A percentile compares a stretch with the other conserved stretches of the same genome.
Evolutionary conservation across 2,888 invertebrate genomes (phyloP).

Genomic region (Aricia artaxerxes): DNA sequence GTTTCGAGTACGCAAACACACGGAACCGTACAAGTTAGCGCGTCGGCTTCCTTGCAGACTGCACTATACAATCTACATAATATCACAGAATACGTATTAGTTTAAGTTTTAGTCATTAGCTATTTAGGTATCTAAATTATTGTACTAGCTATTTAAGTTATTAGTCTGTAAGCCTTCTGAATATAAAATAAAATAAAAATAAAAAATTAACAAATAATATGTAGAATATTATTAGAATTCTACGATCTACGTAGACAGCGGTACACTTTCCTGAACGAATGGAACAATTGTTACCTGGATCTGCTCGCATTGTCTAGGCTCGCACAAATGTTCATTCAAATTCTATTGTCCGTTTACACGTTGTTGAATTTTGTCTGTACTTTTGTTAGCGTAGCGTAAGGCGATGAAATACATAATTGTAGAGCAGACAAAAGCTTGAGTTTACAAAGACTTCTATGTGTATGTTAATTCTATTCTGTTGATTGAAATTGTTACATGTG

Average conservation of each 20-base stretch:
- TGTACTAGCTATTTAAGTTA: too few relatives aligned
- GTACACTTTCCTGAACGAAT: background rate
- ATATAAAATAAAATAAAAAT: too few relatives aligned
- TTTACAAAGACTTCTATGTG: background rate
- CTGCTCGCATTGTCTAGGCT: conserved; percentile 2
- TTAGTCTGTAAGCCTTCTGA: too few relatives aligned
- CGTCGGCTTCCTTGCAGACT: background rate
- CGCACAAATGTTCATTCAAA: conserved; percentile 8
- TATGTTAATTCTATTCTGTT: background rate
- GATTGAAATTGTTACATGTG: background rate
- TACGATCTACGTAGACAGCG: background rate
- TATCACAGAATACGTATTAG: too few relatives aligned
- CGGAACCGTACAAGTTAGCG: conserved; percentile 16
- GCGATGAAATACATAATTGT: background rate
- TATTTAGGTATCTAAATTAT: too few relatives aligned
- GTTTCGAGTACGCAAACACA: background rate
- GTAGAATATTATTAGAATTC: too few relatives aligned
- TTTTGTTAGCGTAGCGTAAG: conserved; percentile 1
- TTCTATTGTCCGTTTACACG: background rate
- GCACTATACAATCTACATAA: background rate
- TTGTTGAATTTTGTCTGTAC: background rate
- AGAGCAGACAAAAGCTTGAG: background rate
- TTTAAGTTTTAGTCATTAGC: too few relatives aligned
- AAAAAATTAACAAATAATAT: too few relatives aligned
- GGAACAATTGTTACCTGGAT: background rate